Evolutionary conservation across 2,113 vertebrate genomes (phyloP), one percentile per base, ranked within the genome.

Genomic region (Sylvietta virens): DNA sequence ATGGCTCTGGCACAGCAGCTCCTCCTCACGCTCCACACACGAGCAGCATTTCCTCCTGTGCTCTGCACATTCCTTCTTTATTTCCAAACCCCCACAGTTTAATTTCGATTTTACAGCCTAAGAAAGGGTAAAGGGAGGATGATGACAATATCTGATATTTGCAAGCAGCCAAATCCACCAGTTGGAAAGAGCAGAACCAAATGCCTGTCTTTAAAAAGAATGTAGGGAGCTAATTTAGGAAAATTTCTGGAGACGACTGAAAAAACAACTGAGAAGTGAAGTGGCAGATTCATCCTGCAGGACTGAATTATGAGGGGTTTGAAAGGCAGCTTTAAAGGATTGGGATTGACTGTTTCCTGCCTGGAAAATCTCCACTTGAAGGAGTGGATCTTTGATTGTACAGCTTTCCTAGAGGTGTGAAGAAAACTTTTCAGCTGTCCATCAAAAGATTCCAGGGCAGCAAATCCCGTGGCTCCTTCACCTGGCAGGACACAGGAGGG

Each of bases 81-180:
- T 78, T 77, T 81, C 62, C 76, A 95, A 91, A 77, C 76, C 94
- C 88, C 86, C 92, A 23, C 50, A 17, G 62, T 26, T 95, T 66
- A 71, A 80, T 86, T 96, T 44, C 28, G 42, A 60, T 90, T 97
- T 74, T 67, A 10, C 42, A 88, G 90, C 94, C 91, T 76, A 61
- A 60, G 78, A 65, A 45, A 84, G 93, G 65, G 94, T 88, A 95
- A 77, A 48, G 70, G 88, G 88, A 92, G 77, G 84, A 71, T 83
- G 94, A 22, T 84, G 81, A 69, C 86, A 92, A 79, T 97, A 91
- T 91, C 94, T 97, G 91, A 31, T 85, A 48, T 93, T 87, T 35
- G 30, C 66, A 94, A 91, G 90, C 94, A 83, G 79, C 58, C 76
- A 85, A 95, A 93, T 90, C 84, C 22, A 69, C 60, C 86, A 78